Evolutionary conservation across 2,113 vertebrate genomes (phyloP).

Genomic region (Psephotus haematonotus): DNA sequence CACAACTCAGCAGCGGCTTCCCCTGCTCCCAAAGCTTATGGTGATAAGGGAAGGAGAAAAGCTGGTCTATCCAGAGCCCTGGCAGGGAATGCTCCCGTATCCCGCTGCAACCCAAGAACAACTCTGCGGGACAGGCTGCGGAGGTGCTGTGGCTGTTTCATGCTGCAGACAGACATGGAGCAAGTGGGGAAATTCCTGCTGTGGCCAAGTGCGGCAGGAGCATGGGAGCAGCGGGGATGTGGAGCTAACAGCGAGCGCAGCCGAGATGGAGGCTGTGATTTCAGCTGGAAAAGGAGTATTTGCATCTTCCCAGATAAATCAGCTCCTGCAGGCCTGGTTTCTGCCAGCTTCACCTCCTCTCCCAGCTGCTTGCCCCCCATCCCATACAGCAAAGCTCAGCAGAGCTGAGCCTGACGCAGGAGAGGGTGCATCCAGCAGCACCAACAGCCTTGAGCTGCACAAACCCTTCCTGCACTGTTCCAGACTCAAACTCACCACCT

Average conservation of each 20-base stretch:
- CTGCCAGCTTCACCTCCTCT: neutral
- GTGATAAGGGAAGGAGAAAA: slow-evolving; percentile 1
- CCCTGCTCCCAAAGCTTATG: neutral
- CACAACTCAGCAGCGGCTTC: neutral
- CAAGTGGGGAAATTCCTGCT: neutral
- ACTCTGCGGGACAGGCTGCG: neutral
- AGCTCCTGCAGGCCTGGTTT: neutral
- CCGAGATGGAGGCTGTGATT: neutral
- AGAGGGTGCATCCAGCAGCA: neutral
- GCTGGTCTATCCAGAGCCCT: neutral
- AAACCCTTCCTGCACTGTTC: neutral
- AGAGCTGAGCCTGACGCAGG: neutral
- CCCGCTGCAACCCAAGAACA: neutral
- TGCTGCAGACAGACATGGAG: neutral
- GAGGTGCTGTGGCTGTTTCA: neutral
- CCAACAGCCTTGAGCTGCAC: neutral
- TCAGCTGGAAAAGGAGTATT: neutral
- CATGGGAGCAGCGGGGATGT: neutral
- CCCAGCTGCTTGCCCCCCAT: neutral
- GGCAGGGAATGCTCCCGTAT: neutral
- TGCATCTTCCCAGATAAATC: neutral
- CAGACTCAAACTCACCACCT: neutral
- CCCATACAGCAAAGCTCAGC: neutral
- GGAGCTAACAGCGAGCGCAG: neutral
- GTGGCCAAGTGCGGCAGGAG: neutral